Evolutionary conservation across 2,113 vertebrate species (phyloP).

Genomic region (Strigops habroptila): DNA sequence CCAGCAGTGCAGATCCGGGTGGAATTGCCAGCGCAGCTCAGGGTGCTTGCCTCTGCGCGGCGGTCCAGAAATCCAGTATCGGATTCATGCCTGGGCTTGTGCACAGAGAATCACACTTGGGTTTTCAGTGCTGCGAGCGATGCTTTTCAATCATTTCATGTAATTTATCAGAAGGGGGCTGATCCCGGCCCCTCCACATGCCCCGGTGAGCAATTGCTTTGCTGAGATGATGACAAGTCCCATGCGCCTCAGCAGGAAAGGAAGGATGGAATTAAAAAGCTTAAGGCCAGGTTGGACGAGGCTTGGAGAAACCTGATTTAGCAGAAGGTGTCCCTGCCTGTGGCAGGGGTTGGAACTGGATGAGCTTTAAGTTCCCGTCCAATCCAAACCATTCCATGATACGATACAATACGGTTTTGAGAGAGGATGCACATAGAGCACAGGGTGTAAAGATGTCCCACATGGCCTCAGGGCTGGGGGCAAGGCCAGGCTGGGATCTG

Average conservation of each 20-base stretch:
- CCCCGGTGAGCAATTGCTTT: background rate
- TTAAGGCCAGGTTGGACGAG: background rate
- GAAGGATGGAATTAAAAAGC: background rate
- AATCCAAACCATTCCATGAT: background rate
- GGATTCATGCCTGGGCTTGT: slow-evolving; percentile 40
- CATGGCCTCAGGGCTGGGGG: rapidly evolving
- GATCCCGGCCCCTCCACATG: background rate
- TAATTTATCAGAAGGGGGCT: background rate
- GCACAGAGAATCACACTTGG: background rate
- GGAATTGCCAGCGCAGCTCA: background rate
- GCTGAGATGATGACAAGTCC: background rate
- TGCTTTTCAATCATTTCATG: slow-evolving; percentile 3
- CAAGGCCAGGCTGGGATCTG: background rate
- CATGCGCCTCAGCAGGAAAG: background rate
- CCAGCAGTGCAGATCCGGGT: background rate
- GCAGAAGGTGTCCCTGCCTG: background rate
- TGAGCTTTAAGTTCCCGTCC: background rate
- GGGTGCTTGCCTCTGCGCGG: background rate
- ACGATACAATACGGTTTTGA: background rate
- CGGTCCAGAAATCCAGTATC: slow-evolving; percentile 31
- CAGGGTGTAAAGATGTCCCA: rapidly evolving
- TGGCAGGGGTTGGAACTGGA: background rate
- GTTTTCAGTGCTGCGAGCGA: slow-evolving; percentile 14
- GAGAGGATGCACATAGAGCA: background rate
- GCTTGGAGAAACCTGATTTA: background rate